Base-by-base conservation (phyloP, 2,888 invertebrate genomes). In the Patella ulyssiponensis region DNA sequence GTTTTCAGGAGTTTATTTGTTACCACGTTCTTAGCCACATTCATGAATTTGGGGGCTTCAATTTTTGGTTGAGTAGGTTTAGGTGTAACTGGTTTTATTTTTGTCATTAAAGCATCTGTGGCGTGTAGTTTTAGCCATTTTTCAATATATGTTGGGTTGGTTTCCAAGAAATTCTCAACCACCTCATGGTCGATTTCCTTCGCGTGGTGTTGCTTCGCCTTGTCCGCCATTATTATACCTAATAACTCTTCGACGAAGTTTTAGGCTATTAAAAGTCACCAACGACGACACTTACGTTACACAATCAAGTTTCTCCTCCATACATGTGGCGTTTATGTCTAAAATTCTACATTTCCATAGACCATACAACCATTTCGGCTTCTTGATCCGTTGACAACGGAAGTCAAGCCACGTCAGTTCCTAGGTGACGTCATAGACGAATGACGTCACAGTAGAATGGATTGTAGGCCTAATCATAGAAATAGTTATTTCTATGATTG, bases 1-100 rank as follows among this genome's bases (percentile, higher is more conserved):
- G 83, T 86, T 74, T 87, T 86, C 75, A 90, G 89, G 80, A 88
- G 84, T 33, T 88, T 88, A 1, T 85, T 84, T 23, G 90, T 90
- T 54, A 89, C 85, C 0, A 89, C 88, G 75, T 86, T 84, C 64
- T 85, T 78, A 44, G 79, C 79, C 15, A 79, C 73, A 12, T 74
- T 69, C 20, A 77, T 74, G 58, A 82, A 82, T 44, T 76, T 75
- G 51, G 69, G 51, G 3, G 58, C 74, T 7, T 51, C 23, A 5
- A 33, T 17, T 12, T 69, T 74, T 23, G 11, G 0, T 7, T 1
- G 7, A 0, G 4, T 33, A 5, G 33, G 33, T 64, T n/a, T 11
- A 20, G 64, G 23, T 64, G n/a, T 64, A 11, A 23, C 23, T 5
- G 73, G 58, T 1, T 33, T 9, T 14, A 54, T 12, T 23, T 73